A percentile compares a stretch with the other conserved stretches of the same genome.
These are phyloP conservation scores for Amblyornis subalaris DNA, from an alignment of 2,113 vertebrate species.

Conservation along the genomic window DNA sequence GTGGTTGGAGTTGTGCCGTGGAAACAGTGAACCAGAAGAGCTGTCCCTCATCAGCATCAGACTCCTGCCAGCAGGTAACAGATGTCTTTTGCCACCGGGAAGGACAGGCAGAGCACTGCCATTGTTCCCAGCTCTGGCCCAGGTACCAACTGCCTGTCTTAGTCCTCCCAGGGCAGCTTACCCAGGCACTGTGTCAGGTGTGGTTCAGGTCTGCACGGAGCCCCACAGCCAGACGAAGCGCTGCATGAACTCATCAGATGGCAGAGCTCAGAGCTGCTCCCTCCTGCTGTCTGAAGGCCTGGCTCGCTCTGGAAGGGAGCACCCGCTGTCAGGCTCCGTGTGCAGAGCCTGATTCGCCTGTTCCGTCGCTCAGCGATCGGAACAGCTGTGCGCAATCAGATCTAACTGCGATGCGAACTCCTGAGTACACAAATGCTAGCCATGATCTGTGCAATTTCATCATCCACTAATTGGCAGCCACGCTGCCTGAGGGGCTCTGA, in stretches of 20 bases:
- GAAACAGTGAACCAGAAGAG: background rate
- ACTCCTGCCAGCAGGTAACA: background rate
- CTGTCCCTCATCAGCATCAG: background rate
- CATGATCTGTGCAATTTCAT: background rate
- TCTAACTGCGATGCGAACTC: background rate
- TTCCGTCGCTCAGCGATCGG: background rate
- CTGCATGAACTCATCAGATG: background rate
- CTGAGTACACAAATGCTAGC: background rate
- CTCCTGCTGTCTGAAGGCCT: background rate
- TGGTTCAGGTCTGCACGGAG: background rate
- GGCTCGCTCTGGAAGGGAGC: background rate
- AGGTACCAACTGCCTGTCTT: background rate
- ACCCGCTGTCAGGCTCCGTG: background rate
- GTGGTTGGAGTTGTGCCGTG: rapidly evolving
- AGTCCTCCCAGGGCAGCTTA: background rate
- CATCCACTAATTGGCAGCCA: background rate
- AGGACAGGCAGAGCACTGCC: background rate
- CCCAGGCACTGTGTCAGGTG: background rate
- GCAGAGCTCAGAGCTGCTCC: background rate
- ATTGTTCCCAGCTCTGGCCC: background rate
- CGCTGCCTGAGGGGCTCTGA: background rate
- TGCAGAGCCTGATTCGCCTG: background rate
- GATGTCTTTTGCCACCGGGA: background rate
- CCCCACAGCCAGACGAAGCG: background rate
- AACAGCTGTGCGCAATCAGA: constrained; percentile 5